phyloP scores from a whole-genome alignment of 2,113 vertebrate species.

The Pycnonotus jocosus region DNA sequence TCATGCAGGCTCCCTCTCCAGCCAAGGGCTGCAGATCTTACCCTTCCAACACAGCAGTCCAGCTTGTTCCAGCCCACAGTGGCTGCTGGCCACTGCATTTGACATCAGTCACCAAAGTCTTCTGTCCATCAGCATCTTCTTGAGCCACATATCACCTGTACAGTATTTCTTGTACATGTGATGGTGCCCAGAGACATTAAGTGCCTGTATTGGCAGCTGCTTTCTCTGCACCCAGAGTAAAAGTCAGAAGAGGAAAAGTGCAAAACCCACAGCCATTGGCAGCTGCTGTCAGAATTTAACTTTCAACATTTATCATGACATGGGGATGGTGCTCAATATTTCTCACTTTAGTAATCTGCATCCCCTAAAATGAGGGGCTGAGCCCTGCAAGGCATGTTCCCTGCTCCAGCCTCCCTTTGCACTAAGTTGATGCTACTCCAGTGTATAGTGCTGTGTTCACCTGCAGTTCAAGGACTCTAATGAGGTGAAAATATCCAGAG shows the following conservation, averaged over 20 bases:
- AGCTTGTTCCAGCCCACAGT: not conserved
- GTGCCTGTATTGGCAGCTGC: not conserved
- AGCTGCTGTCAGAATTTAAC: not conserved
- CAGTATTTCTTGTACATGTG: not conserved
- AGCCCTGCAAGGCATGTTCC: not conserved
- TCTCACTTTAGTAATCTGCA: not conserved
- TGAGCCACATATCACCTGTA: not conserved
- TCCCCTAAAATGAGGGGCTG: not conserved
- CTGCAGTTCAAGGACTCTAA: not conserved
- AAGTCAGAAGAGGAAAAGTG: not conserved
- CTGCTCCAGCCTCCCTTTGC: not conserved
- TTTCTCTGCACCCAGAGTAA: not conserved
- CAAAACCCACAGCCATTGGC: not conserved
- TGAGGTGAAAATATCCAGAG: not conserved
- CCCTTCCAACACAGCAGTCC: not conserved
- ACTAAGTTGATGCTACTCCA: not conserved
- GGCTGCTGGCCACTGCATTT: not conserved
- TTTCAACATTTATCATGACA: not conserved
- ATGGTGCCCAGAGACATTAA: not conserved
- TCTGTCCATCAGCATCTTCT: not conserved
- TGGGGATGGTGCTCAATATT: not conserved
- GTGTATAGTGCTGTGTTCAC: fast-evolving
- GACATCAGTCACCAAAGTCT: not conserved
- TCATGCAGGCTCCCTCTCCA: not conserved
- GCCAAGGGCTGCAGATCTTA: not conserved